phyloP scores from a whole-genome alignment of 2,113 vertebrate species.

The Ophiodon elongatus region DNA sequence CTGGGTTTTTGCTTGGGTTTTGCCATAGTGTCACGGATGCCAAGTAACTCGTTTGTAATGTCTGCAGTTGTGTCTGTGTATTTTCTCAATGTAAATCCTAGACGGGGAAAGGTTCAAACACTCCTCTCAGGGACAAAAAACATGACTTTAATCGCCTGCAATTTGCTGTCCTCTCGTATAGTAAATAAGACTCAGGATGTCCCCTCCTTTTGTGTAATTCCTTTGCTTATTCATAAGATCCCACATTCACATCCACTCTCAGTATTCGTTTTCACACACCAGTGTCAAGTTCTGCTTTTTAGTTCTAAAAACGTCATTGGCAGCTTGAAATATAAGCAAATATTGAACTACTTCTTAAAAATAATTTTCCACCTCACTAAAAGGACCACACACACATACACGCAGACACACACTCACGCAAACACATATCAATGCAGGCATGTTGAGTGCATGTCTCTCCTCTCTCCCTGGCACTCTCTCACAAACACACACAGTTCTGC shows the following conservation, averaged over 20 bases:
- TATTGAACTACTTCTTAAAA: conserved; percentile 80
- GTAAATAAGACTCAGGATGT: conserved; percentile 35
- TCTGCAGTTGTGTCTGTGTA: conserved; percentile 79
- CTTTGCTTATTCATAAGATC: conserved; percentile 57
- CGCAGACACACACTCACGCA: conserved; percentile 44
- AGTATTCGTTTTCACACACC: conserved; percentile 45
- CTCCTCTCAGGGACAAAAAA: conserved; percentile 62
- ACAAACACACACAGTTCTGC: conserved; percentile 38
- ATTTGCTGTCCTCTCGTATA: conserved; percentile 42
- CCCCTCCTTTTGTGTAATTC: conserved; percentile 6
- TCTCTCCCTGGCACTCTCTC: conserved; percentile 8
- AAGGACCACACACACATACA: conserved; percentile 79
- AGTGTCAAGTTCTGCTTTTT: conserved; percentile 43
- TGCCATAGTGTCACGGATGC: conserved; percentile 60
- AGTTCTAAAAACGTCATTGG: conserved; percentile 72
- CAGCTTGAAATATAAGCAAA: conserved; percentile 78
- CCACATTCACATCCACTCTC: conserved; percentile 28
- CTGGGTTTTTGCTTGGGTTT: conserved; percentile 75
- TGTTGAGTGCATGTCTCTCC: conserved; percentile 32
- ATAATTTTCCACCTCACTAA: conserved; percentile 75
- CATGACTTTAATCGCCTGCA: conserved; percentile 39
- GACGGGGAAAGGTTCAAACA: conserved; percentile 61
- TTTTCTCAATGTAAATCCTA: conserved; percentile 75
- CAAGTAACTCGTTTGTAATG: conserved; percentile 83
- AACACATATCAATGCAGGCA: conserved; percentile 48